Conservation (phyloP, 1,140 invertebrate species). For the Atta colombica region DNA sequence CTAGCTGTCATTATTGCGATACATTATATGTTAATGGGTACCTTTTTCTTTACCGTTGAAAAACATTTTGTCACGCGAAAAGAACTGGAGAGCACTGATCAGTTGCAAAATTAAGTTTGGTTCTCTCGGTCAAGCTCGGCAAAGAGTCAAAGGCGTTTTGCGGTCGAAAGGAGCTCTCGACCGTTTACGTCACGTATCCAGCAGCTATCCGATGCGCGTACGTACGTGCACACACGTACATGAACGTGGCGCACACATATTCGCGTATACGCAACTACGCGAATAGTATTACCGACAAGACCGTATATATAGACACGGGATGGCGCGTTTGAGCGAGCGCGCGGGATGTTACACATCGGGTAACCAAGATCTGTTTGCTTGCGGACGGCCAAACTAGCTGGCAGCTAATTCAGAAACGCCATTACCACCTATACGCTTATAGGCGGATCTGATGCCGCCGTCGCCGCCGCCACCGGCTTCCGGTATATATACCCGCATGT, state of each 20-base stretch:
- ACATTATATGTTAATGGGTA: neutral
- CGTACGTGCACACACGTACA: conserved; percentile 4
- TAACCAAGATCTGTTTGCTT: conserved; percentile 87
- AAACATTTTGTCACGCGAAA: neutral
- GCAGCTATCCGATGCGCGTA: conserved; percentile 26
- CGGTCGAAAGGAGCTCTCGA: conserved; percentile 25
- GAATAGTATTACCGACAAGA: conserved; percentile 64
- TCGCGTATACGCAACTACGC: conserved; percentile 37
- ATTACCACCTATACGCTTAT: conserved; percentile 85
- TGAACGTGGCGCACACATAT: neutral
- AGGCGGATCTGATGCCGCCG: conserved; percentile 72
- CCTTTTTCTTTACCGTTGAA: neutral
- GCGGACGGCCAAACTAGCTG: conserved; percentile 86
- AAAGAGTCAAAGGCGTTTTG: conserved; percentile 46
- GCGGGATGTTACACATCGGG: conserved; percentile 86
- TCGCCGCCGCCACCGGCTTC: conserved; percentile 45
- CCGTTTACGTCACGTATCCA: conserved; percentile 48
- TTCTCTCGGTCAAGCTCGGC: neutral
- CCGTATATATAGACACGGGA: conserved; percentile 75
- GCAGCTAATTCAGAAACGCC: conserved; percentile 86
- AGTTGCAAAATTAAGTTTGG: neutral
- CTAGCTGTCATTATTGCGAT: neutral
- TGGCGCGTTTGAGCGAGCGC: conserved; percentile 79
- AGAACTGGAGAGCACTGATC: neutral
- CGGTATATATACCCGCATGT: conserved; percentile 30